phyloP scores from a whole-genome alignment of 2,113 vertebrate genomes.

The Ceuthmochares aereus region DNA sequence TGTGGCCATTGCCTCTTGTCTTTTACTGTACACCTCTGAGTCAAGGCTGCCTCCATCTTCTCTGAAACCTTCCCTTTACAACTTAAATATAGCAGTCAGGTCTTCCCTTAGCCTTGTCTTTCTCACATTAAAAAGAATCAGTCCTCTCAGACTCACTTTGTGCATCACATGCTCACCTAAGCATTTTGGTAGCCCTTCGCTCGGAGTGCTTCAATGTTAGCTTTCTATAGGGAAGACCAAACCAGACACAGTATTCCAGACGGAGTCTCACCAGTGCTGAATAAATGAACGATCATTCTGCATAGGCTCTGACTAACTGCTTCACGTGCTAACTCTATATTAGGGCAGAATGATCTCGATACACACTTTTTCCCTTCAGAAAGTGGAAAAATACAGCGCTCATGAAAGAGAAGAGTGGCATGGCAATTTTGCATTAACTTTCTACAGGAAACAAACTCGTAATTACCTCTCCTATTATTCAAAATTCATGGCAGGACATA shows the following conservation, averaged over 20 bases:
- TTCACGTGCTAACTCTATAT: not conserved
- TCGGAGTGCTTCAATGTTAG: fast-evolving
- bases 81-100: not conserved
- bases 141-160: not conserved
- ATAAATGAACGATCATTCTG: not conserved
- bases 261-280: not conserved
- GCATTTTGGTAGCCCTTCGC: not conserved
- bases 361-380: not conserved
- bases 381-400: not conserved
- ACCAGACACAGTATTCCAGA: not conserved
- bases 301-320: not conserved
- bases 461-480: not conserved
- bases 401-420: not conserved
- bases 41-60: not conserved
- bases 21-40: not conserved
- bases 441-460: not conserved
- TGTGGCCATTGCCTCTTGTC: not conserved
- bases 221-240: not conserved
- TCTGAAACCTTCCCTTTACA: not conserved
- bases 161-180: not conserved
- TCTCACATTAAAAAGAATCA: not conserved
- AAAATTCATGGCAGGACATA: not conserved
- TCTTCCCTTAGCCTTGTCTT: not conserved
- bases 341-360: not conserved
- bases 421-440: not conserved